Evolutionary conservation across 1,140 invertebrate species (phyloP).

Genomic region (Drosophila ambigua): DNA sequence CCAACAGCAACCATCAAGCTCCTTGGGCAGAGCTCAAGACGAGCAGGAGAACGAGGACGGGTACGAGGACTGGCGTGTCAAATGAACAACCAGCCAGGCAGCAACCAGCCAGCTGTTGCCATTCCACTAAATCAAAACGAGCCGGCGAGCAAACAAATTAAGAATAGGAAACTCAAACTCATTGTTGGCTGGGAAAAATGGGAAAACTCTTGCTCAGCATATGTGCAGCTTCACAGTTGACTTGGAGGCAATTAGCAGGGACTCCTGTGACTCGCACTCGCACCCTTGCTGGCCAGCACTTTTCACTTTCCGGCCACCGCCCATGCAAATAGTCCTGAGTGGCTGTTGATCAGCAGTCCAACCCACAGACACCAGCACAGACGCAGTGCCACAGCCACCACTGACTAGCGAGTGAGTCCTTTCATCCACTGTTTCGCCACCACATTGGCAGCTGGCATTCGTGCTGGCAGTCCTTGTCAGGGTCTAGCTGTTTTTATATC

Average conservation of each 20-base stretch:
- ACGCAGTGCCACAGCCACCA: too few species aligned
- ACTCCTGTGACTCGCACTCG: constrained; percentile 42
- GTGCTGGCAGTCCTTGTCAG: constrained; percentile 1
- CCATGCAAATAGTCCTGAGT: constrained; percentile 62
- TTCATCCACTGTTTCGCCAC: constrained; percentile 7
- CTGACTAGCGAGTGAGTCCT: constrained; percentile 2
- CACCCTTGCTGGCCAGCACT: neutral
- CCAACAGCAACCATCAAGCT: constrained; percentile 38
- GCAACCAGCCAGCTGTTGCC: constrained; percentile 52
- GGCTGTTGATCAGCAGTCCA: constrained; percentile 26
- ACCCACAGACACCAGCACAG: constrained; percentile 2
- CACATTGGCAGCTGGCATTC: constrained; percentile 43
- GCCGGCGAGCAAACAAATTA: constrained; percentile 66
- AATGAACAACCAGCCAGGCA: constrained; percentile 47
- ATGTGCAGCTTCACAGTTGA: constrained; percentile 77
- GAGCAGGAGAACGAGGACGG: neutral
- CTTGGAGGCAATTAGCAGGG: constrained; percentile 58
- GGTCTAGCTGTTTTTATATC: constrained; percentile 18
- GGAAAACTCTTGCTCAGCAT: constrained; percentile 52
- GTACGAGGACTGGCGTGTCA: constrained; percentile 49
- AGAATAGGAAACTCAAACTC: constrained; percentile 30
- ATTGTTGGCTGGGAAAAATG: constrained; percentile 31
- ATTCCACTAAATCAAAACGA: constrained; percentile 65
- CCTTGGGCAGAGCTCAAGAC: constrained; percentile 66
- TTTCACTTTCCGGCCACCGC: constrained; percentile 9